A percentile compares a stretch with the other conserved stretches of the same genome.
Evolutionary conservation across 2,797 vertebrate species (phyloP).

Genomic region (Cygnus olor): DNA sequence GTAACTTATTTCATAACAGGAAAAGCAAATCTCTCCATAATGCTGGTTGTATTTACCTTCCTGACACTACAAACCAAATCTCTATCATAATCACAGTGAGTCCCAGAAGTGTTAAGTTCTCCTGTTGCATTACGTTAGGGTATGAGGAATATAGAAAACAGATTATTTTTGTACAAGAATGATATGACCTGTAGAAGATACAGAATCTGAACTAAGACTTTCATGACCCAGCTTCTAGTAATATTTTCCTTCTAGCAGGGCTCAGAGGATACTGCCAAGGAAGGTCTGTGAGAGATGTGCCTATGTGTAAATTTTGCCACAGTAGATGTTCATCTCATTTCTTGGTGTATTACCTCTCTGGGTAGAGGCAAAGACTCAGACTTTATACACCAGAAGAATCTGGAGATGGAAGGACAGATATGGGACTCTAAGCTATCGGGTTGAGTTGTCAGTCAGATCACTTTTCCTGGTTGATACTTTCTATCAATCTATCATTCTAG

Average conservation of each 20-base stretch:
- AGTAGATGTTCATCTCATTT: neutral
- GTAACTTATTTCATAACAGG: neutral
- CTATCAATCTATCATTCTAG: neutral
- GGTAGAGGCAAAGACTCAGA: neutral
- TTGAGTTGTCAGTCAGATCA: neutral
- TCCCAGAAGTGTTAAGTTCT: neutral
- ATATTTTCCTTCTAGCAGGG: neutral
- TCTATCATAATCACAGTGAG: neutral
- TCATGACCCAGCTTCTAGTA: neutral
- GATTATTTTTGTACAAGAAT: neutral
- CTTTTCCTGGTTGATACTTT: fast-evolving
- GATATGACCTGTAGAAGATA: neutral
- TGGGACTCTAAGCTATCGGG: neutral
- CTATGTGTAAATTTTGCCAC: neutral
- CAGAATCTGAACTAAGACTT: neutral
- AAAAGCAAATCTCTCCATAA: neutral
- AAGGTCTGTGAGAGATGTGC: neutral
- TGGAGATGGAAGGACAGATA: neutral
- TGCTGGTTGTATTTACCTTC: neutral
- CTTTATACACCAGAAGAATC: neutral
- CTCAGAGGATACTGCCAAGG: neutral
- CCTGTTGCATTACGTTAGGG: neutral
- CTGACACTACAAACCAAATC: neutral
- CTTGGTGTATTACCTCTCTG: neutral
- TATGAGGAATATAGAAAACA: neutral